Percentiles rank a stretch among this genome's conserved stretches.
Conservation (phyloP, 2,113 vertebrate species). For the Progne subis region DNA sequence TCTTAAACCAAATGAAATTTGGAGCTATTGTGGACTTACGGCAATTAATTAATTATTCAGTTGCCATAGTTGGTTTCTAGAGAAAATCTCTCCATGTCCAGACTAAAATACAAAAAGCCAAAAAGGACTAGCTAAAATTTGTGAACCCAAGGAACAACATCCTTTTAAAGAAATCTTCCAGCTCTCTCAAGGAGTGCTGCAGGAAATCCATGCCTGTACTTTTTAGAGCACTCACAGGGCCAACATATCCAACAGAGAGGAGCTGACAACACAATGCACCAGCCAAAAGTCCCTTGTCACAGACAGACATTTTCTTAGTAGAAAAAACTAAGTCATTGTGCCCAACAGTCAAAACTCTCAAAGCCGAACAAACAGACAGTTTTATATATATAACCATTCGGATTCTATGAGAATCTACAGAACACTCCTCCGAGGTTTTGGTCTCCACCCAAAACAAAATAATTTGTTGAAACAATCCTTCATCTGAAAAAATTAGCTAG, state of each 20-base stretch:
- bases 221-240: background rate
- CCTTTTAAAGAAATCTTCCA: background rate
- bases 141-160: background rate
- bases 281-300: background rate
- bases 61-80: background rate
- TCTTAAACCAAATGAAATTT: background rate
- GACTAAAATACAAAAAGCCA: background rate
- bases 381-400: background rate
- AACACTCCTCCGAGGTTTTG: background rate
- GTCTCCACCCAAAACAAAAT: background rate
- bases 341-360: background rate
- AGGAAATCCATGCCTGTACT: background rate
- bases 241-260: background rate
- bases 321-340: background rate
- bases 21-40: background rate
- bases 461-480: background rate
- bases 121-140: background rate
- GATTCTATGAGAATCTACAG: background rate
- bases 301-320: background rate
- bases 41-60: background rate
- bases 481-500: background rate
- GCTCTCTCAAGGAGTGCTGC: background rate
- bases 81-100: background rate
- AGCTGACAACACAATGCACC: background rate
- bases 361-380: background rate